Base-by-base conservation (phyloP, 2,888 invertebrate genomes). In the Stenodera caucasica region DNA sequence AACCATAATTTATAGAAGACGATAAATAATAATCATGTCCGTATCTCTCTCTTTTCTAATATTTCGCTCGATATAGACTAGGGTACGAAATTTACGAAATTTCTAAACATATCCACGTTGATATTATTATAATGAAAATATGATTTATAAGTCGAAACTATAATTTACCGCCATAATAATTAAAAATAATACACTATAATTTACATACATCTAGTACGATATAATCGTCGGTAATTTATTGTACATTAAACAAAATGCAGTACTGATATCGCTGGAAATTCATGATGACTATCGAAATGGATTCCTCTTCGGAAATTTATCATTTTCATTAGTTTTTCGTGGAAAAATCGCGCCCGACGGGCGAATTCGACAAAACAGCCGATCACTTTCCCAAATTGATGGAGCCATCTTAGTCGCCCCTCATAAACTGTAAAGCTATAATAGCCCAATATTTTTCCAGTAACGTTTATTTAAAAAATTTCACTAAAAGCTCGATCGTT, bases 361-460 rank as follows among this genome's bases (percentile, higher is more conserved):
- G 11, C 8, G 15, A 8, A 21, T 45, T 45, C 21, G 18, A 45
- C 12, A 12, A 21, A 12, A 45, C 15, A 11, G 21, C 12, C 21
- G 45, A 45, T 45, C 45, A 21, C 7, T 21, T 18, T 12, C 45
- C 11, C n/a, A 6, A 14, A 35, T 14, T n/a, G 35, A 45, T 11
- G 21, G 6, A 4, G 2, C 37, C 14, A 15, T 30, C 12, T 15
- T 12, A 30, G n/a, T 2, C 30, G 14, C 30, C 52, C n/a, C 9
- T 32, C 32, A 32, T 49, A 33, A 55, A 55, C 29, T 23, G n/a
- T 37, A 21, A 40, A 53, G 18, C 49, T 18, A 6, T 23, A 53
- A 40, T 23, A 40, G 50, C n/a, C 33, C 8, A 21, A 14, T 52
- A 52, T 57, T 57, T 57, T 57, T 52, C 35, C 52, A 26, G 7